Percentiles rank a stretch among this genome's conserved stretches.
Evolutionary conservation across 1,140 invertebrate genomes (phyloP).

Genomic region (Wiebesia pumilae): DNA sequence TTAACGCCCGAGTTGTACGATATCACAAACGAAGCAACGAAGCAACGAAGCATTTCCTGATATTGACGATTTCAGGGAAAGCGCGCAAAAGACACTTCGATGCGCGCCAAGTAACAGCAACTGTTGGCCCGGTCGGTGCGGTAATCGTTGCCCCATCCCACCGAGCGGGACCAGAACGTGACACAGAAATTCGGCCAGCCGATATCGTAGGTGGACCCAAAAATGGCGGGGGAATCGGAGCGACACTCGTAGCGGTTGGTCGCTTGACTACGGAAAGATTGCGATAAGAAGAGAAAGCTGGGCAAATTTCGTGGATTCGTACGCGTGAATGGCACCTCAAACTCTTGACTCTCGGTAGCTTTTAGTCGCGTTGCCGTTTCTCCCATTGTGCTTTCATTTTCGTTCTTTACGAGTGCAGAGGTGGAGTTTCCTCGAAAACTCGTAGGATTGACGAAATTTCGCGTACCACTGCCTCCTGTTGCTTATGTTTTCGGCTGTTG

Average conservation of each 20-base stretch:
- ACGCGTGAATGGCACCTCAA: not conserved
- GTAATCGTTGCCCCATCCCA: too few species aligned
- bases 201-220: constrained; percentile 5
- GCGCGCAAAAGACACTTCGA: not conserved
- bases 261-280: not conserved
- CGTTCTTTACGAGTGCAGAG: too few species aligned
- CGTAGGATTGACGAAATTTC: too few species aligned
- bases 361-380: not conserved
- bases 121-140: not conserved
- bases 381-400: not conserved
- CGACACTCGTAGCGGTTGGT: not conserved
- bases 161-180: not conserved
- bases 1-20: too few species aligned
- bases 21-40: too few species aligned
- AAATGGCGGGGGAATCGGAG: not conserved
- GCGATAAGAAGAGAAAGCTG: constrained; percentile 8
- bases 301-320: constrained; percentile 2
- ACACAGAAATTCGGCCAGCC: not conserved
- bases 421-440: too few species aligned
- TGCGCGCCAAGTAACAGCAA: not conserved
- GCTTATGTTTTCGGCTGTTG: too few species aligned
- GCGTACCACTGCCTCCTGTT: too few species aligned
- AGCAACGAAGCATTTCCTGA: too few species aligned
- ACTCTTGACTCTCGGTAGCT: not conserved
- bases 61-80: too few species aligned